Base-by-base conservation (phyloP, 2,888 invertebrate genomes). In the Geophilus truncorum region DNA sequence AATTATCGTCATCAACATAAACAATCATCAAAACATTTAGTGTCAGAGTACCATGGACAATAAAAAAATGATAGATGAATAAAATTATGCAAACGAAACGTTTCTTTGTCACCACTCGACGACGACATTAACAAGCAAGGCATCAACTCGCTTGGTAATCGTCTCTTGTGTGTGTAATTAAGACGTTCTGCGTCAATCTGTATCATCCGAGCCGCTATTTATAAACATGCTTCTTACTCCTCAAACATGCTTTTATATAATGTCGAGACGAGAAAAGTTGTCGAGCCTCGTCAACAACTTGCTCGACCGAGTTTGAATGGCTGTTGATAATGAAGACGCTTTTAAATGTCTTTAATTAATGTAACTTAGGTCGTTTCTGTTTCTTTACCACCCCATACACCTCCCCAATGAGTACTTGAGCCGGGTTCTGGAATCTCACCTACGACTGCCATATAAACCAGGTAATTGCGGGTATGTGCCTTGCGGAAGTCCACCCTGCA, bases 401-500 rank as follows among this genome's bases (percentile, higher is more conserved):
- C 25, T 70, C 70, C 70, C 70, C 70, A 70, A 70, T 25, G 70
- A 25, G 28, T 70, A 70, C 70, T 70, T 70, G 70, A 70, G 70
- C 70, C 70, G 28, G 28, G 70, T 70, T 70, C 25, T 70, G 7
- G 70, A 70, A 70, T 70, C 93, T 91, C 88, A 96, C 96, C 94
- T 85, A 96, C 92, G 86, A 96, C 91, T 84, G 94, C 94, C 84
- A 96, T 90, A 86, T 94, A 95, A 85, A 95, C 92, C 85, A 92
- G 91, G 85, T 93, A 94, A 87, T 96, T 96, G 85, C 93, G 91
- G 0, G 96, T 96, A 0, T 95, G 95, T 0, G 94, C 94, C 87
- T 95, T 93, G 82, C 93, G 91, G 86, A 95, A 96, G 89, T 96
- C 96, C 83, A 96, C 93, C 84, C 96, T 90, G 87, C 96, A 96